Evolutionary conservation across 2,888 invertebrate genomes (phyloP).

Genomic region (Polyommatus icarus): DNA sequence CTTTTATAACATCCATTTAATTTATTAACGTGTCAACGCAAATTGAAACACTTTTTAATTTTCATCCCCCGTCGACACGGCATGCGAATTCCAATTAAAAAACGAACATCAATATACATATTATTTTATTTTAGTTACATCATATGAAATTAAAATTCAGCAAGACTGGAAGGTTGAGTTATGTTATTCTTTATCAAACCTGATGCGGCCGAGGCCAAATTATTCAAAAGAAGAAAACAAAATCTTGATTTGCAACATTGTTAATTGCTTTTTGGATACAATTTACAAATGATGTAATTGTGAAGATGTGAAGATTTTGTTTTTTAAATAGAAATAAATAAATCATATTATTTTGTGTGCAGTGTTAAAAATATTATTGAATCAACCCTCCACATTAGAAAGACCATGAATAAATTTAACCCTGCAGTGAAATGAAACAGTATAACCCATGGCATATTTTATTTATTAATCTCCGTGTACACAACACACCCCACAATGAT

Average conservation of each 20-base stretch:
- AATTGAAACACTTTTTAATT: background rate
- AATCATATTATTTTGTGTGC: background rate
- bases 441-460: conserved; percentile 63
- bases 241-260: conserved; percentile 13
- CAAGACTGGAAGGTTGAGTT: conserved; percentile 10
- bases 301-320: background rate
- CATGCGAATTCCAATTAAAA: background rate
- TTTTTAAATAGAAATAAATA: background rate
- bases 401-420: conserved; percentile 46
- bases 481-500: conserved; percentile 54
- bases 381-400: conserved; percentile 38
- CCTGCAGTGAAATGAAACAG: conserved; percentile 53
- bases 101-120: background rate
- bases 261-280: conserved; percentile 1
- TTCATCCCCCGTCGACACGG: background rate
- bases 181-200: conserved; percentile 15
- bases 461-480: conserved; percentile 64
- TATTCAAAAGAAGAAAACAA: conserved; percentile 2
- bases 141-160: conserved; percentile 16
- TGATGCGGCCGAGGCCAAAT: conserved; percentile 12
- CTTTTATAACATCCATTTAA: background rate
- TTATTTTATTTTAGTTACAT: background rate
- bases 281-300: background rate
- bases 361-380: background rate
- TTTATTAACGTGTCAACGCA: background rate